Conservation (phyloP, 2,797 vertebrate species). For the Catostomus latipinnis region DNA sequence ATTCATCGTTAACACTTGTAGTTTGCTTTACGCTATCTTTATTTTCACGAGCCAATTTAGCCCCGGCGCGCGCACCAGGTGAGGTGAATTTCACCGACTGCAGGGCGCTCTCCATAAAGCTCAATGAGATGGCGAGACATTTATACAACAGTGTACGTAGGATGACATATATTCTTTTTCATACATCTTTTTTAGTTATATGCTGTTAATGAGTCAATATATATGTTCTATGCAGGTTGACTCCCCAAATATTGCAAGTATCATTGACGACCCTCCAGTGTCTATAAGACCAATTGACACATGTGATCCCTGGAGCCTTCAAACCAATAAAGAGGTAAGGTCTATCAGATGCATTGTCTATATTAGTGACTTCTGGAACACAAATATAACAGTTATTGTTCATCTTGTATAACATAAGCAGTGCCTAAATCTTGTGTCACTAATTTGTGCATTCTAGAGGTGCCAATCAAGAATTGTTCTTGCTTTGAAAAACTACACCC, state of each 20-base stretch:
- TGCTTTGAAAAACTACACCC: slow-evolving; percentile 65
- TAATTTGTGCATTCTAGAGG: slow-evolving; percentile 57
- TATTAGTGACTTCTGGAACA: too few relatives aligned
- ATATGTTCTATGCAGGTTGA: slow-evolving; percentile 43
- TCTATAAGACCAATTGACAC: slow-evolving; percentile 69
- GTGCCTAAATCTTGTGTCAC: neutral
- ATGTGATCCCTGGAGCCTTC: slow-evolving; percentile 72
- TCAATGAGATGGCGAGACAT: slow-evolving; percentile 36
- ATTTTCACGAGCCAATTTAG: neutral
- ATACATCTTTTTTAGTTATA: neutral
- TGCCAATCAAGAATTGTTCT: slow-evolving; percentile 71
- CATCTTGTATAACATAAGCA: too few relatives aligned
- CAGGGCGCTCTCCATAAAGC: neutral
- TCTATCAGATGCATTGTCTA: neutral
- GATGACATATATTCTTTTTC: neutral
- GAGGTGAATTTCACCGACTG: neutral
- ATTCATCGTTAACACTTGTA: neutral
- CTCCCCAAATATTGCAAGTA: neutral
- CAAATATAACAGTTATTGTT: too few relatives aligned
- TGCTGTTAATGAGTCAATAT: neutral
- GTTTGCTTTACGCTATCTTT: neutral
- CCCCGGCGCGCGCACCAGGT: neutral
- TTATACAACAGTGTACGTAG: slow-evolving; percentile 40
- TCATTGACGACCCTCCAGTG: slow-evolving; percentile 33
- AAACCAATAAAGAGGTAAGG: slow-evolving; percentile 31